Conservation (phyloP, 1,140 invertebrate species). For the Rhopalosiphum padi region DNA sequence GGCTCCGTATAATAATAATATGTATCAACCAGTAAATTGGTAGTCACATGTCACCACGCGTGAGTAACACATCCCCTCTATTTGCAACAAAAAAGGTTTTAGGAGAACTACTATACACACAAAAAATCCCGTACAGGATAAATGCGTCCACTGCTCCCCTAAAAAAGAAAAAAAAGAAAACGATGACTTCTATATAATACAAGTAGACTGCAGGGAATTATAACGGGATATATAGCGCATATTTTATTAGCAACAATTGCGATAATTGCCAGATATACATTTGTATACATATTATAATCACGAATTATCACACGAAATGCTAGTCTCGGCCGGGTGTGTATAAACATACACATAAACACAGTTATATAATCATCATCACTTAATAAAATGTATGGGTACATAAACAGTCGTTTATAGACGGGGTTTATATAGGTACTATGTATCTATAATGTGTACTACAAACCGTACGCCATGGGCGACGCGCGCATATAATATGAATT, state of each 20-base stretch:
- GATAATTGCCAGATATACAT: not conserved
- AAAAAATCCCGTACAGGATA: too few relatives aligned
- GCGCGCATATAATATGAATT: not conserved
- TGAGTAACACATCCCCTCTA: not conserved
- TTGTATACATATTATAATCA: not conserved
- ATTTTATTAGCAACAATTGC: not conserved
- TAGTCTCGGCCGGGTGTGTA: not conserved
- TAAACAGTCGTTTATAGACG: not conserved
- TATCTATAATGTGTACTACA: not conserved
- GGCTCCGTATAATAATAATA: not conserved
- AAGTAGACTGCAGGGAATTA: not conserved
- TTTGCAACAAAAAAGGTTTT: not conserved
- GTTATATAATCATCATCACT: not conserved
- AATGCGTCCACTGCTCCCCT: too few relatives aligned
- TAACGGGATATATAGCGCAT: not conserved
- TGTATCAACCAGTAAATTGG: not conserved
- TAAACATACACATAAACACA: not conserved
- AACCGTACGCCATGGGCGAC: not conserved
- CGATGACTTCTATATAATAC: too few relatives aligned
- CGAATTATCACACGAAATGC: slow-evolving; percentile 23
- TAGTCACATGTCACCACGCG: not conserved
- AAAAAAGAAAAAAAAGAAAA: too few relatives aligned
- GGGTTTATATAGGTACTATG: not conserved
- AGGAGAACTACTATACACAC: too few relatives aligned
- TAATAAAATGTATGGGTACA: not conserved